Conservation (phyloP, 2,888 invertebrate species). For the Drepana falcataria region DNA sequence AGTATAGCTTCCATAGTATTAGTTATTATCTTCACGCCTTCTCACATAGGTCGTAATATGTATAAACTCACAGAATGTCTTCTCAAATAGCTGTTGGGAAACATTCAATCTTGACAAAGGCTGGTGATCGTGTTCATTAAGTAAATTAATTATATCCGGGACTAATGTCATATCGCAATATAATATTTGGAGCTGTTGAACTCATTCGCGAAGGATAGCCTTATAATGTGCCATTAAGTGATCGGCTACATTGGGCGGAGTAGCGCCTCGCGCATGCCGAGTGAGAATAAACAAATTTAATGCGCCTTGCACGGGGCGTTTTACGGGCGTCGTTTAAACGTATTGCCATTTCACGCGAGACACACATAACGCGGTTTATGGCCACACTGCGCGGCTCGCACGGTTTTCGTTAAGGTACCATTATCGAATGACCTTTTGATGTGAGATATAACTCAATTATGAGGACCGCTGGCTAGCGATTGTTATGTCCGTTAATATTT, state of each 20-base stretch:
- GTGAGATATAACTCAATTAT: background rate
- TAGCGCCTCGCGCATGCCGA: conserved; percentile 19
- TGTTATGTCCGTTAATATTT: background rate
- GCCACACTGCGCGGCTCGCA: conserved; percentile 10
- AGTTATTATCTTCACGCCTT: too few species aligned
- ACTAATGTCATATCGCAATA: background rate
- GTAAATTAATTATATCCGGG: background rate
- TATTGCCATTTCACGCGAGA: conserved; percentile 40
- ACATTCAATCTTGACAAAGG: too few species aligned
- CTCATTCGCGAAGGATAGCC: background rate
- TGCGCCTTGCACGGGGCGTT: conserved; percentile 27
- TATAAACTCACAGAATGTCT: too few species aligned
- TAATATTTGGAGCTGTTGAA: background rate
- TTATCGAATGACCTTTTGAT: conserved; percentile 7
- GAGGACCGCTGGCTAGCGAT: background rate
- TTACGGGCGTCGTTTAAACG: conserved; percentile 42
- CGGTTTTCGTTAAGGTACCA: conserved; percentile 8
- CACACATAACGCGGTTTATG: conserved; percentile 30
- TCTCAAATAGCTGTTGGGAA: too few species aligned
- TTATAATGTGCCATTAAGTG: background rate
- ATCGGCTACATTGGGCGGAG: conserved; percentile 3
- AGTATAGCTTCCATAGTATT: too few species aligned
- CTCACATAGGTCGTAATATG: too few species aligned
- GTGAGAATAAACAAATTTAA: conserved; percentile 38
- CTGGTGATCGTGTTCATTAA: background rate